Conservation (phyloP, 2,797 vertebrate genomes). For the Notolabrus celidotus region DNA sequence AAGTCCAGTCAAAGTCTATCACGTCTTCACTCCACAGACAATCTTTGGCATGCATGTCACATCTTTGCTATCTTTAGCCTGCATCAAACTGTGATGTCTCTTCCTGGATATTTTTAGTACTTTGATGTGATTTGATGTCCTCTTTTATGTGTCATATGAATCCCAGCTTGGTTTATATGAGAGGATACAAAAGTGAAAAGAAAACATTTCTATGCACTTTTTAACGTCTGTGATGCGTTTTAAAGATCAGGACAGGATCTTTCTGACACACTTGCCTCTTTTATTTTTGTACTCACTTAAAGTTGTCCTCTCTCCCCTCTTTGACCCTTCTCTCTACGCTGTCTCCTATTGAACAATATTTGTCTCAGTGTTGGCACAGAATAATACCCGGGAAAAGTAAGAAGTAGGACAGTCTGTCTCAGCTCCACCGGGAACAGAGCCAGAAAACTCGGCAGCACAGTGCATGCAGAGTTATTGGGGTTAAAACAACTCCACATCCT, state of each 20-base stretch:
- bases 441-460: slow-evolving; percentile 37
- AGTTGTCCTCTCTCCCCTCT: no score
- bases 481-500: slow-evolving; percentile 37
- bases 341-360: slow-evolving; percentile 16
- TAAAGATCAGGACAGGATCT: no score
- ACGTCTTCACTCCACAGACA: no score
- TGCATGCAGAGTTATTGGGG: slow-evolving; percentile 41
- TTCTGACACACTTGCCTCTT: not conserved
- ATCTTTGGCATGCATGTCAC: not conserved
- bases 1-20: not conserved
- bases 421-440: slow-evolving; percentile 61
- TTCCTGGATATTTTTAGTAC: not conserved
- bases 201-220: no score
- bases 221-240: no score
- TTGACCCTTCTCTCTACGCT: not conserved
- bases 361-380: slow-evolving; percentile 38
- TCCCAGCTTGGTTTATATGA: no score
- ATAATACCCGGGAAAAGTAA: slow-evolving; percentile 39
- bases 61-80: not conserved
- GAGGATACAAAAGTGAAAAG: no score
- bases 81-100: not conserved
- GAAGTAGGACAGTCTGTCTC: slow-evolving; percentile 63
- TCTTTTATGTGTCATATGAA: not conserved
- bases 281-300: not conserved
- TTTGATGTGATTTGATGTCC: no score